Evolutionary conservation across 2,797 vertebrate species (phyloP).

Genomic region (Botia almorhae): DNA sequence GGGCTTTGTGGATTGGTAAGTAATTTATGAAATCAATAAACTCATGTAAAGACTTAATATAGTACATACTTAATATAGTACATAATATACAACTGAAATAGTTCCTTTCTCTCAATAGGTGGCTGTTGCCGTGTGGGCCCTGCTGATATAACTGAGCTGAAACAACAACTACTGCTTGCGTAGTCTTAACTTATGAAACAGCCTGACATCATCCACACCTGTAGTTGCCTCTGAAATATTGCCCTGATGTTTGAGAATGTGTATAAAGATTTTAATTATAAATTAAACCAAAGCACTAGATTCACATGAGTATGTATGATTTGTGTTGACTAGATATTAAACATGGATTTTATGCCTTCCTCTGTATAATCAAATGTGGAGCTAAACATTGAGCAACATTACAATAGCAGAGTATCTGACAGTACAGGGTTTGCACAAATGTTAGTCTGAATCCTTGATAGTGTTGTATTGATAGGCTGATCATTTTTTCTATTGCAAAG

Average conservation of each 20-base stretch:
- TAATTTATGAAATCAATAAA: not conserved
- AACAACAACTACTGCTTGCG: conserved; percentile 53
- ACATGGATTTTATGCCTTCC: too few relatives aligned
- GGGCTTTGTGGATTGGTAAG: conserved; percentile 81
- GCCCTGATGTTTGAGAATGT: not conserved
- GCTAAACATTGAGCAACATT: too few relatives aligned
- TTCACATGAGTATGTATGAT: not conserved
- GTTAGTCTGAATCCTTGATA: too few relatives aligned
- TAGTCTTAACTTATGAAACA: not conserved
- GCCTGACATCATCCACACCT: not conserved
- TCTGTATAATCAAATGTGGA: too few relatives aligned
- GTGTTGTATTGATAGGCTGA: too few relatives aligned
- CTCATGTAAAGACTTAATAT: not conserved
- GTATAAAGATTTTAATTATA: conserved; percentile 66
- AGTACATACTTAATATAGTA: not conserved
- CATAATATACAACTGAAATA: not conserved
- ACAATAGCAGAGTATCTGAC: too few relatives aligned
- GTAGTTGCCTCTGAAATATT: not conserved
- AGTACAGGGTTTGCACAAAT: too few relatives aligned
- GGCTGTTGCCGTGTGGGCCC: conserved; percentile 81
- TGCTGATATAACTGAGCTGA: conserved; percentile 70
- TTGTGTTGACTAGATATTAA: too few relatives aligned
- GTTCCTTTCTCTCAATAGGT: conserved; percentile 66
- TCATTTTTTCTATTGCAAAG: too few relatives aligned
- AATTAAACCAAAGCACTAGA: not conserved